Base-by-base conservation (phyloP, 92 coral and sea anemone species). In the Chrysogorgia sp. region DNA sequence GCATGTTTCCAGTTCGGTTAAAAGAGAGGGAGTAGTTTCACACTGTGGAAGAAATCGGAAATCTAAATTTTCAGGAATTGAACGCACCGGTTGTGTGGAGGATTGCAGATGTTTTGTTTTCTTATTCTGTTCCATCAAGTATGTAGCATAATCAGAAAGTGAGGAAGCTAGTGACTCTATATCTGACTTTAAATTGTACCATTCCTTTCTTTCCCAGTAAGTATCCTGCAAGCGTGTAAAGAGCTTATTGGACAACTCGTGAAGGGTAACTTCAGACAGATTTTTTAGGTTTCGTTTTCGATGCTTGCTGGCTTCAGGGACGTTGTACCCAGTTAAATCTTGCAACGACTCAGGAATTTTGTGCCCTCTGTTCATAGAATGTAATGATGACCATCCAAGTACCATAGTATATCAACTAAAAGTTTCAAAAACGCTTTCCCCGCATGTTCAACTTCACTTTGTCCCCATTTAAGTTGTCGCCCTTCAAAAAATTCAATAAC, bases 201-300 rank as follows among this genome's bases (percentile, higher is more conserved):
- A 31, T n/a, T 41, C 69, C 33, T 21, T 31, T 63, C 69, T 29
- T 29, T 63, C 45, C 69, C 69, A 63, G 69, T 30, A 63, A 32
- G 69, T 33, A 63, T 63, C 69, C 37, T 63, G 69, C 69, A 63
- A 31, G 40, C 69, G 69, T 63, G 69, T 63, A 66, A 66, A 66
- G 34, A 66, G 55, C 20, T 34, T 28, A 66, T 66, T 66, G 74
- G 74, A 66, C 4, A 66, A 35, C 74, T 40, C 74, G 14, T 50
- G 74, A 66, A 66, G 74, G 52, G 74, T 66, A 66, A 66, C 45
- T 66, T 66, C 74, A 66, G 74, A 66, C 74, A 66, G 74, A 66
- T 66, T 66, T 66, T 66, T 49, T 31, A 66, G 74, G 74, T 41
- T 66, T 66, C 52, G 10, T 52, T 66, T 66, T 66, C 55, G 0